These are phyloP conservation scores for Cremastobaeus sp. DNA, from an alignment of 2,888 invertebrate species.

Conservation along the genomic window DNA sequence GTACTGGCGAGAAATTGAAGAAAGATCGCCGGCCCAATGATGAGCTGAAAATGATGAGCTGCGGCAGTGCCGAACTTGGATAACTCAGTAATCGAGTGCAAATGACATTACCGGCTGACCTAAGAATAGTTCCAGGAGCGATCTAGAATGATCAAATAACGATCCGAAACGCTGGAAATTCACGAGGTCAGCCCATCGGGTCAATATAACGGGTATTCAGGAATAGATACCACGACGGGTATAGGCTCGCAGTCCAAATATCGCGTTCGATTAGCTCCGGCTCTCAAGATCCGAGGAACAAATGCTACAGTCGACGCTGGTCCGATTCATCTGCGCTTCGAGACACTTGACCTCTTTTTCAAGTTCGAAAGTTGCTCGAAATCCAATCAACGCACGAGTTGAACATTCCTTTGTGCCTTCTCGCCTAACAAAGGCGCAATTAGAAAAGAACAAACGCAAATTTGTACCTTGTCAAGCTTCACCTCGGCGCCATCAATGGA, in stretches of 20 bases:
- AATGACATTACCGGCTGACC: conserved; percentile 53
- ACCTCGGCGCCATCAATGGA: too few species aligned
- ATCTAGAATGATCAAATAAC: conserved; percentile 52
- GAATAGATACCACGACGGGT: conserved; percentile 24
- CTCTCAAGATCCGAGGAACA: conserved; percentile 20
- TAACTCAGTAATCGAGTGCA: conserved; percentile 39
- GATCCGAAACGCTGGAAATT: conserved; percentile 47
- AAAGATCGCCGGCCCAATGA: conserved; percentile 1
- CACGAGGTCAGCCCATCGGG: conserved; percentile 45
- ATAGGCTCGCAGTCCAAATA: conserved; percentile 40
- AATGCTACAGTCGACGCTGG: conserved; percentile 25
- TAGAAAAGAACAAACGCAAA: background rate
- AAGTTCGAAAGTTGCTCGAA: conserved; percentile 2
- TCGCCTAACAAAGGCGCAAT: background rate
- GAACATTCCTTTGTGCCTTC: conserved; percentile 1
- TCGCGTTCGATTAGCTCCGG: conserved; percentile 37
- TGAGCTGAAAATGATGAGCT: conserved; percentile 17
- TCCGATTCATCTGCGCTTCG: conserved; percentile 19
- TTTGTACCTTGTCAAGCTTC: background rate
- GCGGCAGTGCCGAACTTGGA: conserved; percentile 12
- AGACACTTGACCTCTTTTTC: conserved; percentile 36
- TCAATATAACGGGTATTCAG: conserved; percentile 43
- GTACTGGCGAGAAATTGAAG: conserved; percentile 11
- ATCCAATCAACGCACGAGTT: conserved; percentile 20
- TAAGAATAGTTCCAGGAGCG: conserved; percentile 51